Base-by-base conservation (phyloP, 2,113 vertebrate genomes). In the Oxyruncus cristatus region DNA sequence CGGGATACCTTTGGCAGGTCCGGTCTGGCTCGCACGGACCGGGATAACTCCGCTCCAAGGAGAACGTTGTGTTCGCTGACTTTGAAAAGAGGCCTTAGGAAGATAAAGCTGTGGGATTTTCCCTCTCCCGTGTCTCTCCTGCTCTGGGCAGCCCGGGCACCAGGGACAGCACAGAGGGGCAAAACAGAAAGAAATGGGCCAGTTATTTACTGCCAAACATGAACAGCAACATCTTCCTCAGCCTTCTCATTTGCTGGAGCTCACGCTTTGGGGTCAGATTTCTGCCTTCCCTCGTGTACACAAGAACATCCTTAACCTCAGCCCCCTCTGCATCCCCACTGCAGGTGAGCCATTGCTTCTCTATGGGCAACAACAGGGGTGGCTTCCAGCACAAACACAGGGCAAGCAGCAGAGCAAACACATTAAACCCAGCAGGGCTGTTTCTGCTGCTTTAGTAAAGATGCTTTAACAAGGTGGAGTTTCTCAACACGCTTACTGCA, bases 71-170 rank as follows among this genome's bases (percentile, higher is more conserved):
- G 24, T 26, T 70, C 89, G 8, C 20, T 35, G 62, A 4, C 9
- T 49, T 72, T 47, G 15, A 32, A 58, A 37, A 20, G 77, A 28
- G 35, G 42, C n/a, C 70, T 66, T 5, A 2, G 30, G 68, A 53
- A 27, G 41, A 30, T 3, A 10, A 42, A 52, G 11, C 32, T 13
- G 27, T 4, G 13, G 9, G 7, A 7, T 9, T 35, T 49, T 12
- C 2, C 0, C 2, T 14, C 8, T 37, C 44, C 21, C 24, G 0
- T 2, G 21, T 7, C 30, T 16, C 4, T 53, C 10, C 58, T 11
- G 37, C 11, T 17, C 11, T 4, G 42, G 16, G 32, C 1, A 55
- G 71, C 3, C 61, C 39, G 8, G 42, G 17, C 7, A n/a, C 22
- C 74, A 56, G 28, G 30, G 23, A 37, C 72, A 63, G 27, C 22